Base-by-base conservation (phyloP, 2,888 invertebrate genomes). In the Catocala fraxini region DNA sequence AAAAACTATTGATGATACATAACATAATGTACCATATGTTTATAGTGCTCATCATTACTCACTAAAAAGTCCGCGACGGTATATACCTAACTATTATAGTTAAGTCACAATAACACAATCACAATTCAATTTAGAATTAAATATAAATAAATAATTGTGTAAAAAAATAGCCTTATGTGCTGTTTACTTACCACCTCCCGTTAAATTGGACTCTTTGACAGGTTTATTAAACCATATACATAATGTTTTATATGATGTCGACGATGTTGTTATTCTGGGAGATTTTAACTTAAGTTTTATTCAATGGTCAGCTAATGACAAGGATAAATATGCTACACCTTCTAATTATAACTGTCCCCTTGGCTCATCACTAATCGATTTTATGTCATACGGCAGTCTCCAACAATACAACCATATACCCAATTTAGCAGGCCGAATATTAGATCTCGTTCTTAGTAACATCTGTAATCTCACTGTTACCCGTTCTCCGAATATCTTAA, bases 381-480 rank as follows among this genome's bases (percentile, higher is more conserved):
- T 52, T 47, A n/a, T 52, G n/a, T 46, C 51, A 12, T 7, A 52
- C 6, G 52, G 52, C 11, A 5, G 25, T 6, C 42, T 58, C 4
- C 13, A 54, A 5, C 59, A 54, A 51, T 49, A 49, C 10, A 54
- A 54, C 6, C 6, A 39, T 11, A 52, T 46, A 7, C 13, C 10
- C n/a, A 59, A 59, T 54, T 5, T n/a, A 9, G 45, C 42, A 0
- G 11, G 25, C 25, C 49, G 33, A 45, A 35, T 54, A 10, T 25
- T 59, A 9, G 59, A 59, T 39, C 6, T 59, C 15, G 45, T 54
- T 35, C 39, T 54, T 6, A 59, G 49, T 39, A 59, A 59, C 15
- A 43, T 59, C 13, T 25, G 41, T 5, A 42, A 47, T 25, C 7
- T 51, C 25, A 46, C 39, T 11, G 58, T 58, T 15, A 45, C 45